Conservation (phyloP, 2,113 vertebrate genomes). For the Spilogale gracilis region DNA sequence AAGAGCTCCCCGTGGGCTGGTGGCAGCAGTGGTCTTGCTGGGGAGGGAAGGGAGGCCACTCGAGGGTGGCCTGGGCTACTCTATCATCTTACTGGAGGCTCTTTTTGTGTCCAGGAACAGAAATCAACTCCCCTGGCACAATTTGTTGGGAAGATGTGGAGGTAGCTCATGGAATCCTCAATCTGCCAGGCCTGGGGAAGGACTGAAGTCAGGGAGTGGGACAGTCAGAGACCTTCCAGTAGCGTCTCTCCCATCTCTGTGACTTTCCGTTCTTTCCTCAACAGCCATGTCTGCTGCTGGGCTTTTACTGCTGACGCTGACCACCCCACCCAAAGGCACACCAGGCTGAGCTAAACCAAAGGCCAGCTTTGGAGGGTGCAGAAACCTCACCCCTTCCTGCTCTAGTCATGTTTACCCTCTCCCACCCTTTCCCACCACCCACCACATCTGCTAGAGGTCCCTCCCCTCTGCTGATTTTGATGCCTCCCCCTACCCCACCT, state of each 20-base stretch:
- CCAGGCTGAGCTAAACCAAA: constrained; percentile 4
- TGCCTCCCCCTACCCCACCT: neutral
- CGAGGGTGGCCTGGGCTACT: neutral
- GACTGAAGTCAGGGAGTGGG: neutral
- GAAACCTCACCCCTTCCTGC: neutral
- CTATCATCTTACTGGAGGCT: neutral
- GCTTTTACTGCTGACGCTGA: neutral
- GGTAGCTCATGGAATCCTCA: neutral
- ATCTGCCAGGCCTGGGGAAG: neutral
- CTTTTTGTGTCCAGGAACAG: neutral
- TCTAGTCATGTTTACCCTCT: neutral
- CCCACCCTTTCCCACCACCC: neutral
- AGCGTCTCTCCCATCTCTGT: neutral
- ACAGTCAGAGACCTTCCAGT: neutral
- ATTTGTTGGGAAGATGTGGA: neutral
- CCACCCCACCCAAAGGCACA: neutral
- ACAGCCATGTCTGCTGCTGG: neutral
- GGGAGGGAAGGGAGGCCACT: neutral
- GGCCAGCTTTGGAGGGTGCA: neutral
- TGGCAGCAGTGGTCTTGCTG: too few species aligned
- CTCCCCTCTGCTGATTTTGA: neutral
- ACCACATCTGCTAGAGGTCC: neutral
- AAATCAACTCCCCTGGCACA: neutral
- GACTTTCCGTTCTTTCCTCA: neutral
- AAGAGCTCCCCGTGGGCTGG: neutral